These are phyloP conservation scores for Progne subis DNA, from an alignment of 2,113 vertebrate species.

Conservation along the genomic window DNA sequence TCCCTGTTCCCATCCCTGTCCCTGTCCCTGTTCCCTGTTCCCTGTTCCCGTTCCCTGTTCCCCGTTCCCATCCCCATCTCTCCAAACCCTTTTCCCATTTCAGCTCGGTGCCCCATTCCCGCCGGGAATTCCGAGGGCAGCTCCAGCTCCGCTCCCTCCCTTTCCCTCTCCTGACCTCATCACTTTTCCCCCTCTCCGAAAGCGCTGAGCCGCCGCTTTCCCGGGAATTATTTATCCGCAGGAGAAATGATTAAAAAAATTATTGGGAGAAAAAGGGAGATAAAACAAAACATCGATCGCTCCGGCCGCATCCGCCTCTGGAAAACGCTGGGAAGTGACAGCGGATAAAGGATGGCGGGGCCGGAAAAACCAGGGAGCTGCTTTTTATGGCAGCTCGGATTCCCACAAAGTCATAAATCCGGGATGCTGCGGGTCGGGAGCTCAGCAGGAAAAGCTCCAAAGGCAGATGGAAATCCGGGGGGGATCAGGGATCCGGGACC, in stretches of 20 bases:
- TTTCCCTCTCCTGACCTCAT: background rate
- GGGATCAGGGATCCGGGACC: rapidly evolving
- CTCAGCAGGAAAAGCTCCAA: background rate
- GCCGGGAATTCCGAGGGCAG: too few relatives aligned
- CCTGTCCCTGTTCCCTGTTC: too few relatives aligned
- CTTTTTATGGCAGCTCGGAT: conserved; percentile 14
- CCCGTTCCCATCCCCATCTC: too few relatives aligned
- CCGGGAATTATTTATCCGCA: conserved; percentile 18
- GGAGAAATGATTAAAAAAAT: conserved; percentile 58
- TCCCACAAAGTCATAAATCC: conserved; percentile 19
- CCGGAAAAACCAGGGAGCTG: background rate
- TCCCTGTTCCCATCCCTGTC: too few relatives aligned
- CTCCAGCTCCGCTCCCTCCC: background rate
- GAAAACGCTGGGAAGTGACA: conserved; percentile 31
- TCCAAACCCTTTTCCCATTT: too few relatives aligned
- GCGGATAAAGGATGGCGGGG: conserved; percentile 32
- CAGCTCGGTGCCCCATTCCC: too few relatives aligned
- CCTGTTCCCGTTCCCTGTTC: too few relatives aligned
- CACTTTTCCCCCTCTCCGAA: background rate
- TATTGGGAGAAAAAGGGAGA: conserved; percentile 55
- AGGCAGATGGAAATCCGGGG: rapidly evolving
- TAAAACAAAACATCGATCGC: conserved; percentile 63
- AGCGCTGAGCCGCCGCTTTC: conserved; percentile 15
- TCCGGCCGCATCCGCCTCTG: background rate
- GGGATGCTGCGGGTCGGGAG: background rate